Evolutionary conservation across 92 coral and sea anemone species (phyloP).

Genomic region (Porites cylindrica): DNA sequence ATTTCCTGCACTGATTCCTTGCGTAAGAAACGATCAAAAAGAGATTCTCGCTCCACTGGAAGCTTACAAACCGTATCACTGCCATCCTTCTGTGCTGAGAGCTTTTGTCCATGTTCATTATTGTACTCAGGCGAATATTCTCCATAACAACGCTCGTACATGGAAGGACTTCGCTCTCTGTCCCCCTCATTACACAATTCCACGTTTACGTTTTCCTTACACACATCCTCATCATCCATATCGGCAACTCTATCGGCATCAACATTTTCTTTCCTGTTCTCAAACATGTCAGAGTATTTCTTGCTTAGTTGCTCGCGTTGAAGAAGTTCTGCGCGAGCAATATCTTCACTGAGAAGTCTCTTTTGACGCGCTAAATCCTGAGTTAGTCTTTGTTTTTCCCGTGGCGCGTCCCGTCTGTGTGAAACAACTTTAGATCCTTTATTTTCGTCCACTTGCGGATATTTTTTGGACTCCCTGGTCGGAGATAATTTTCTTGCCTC

Average conservation of each 20-base stretch:
- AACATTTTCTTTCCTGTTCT: constrained; percentile 27
- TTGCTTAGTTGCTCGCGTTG: constrained; percentile 85
- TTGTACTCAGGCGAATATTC: constrained; percentile 59
- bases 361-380: constrained; percentile 98
- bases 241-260: constrained; percentile 16
- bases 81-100: constrained; percentile 41
- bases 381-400: constrained; percentile 97
- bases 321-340: constrained; percentile 91
- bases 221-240: background rate
- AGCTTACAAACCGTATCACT: constrained; percentile 50
- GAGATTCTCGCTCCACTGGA: constrained; percentile 62
- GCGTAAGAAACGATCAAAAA: constrained; percentile 76
- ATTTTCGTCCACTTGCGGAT: constrained; percentile 42
- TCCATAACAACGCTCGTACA: constrained; percentile 90
- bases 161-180: constrained; percentile 58
- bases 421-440: constrained; percentile 59
- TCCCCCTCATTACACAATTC: constrained; percentile 25
- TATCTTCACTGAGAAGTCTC: constrained; percentile 91
- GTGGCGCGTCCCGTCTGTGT: constrained; percentile 93
- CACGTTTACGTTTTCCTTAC: constrained; percentile 14
- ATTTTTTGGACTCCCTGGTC: constrained; percentile 41
- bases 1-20: constrained; percentile 68
- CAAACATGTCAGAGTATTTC: constrained; percentile 55
- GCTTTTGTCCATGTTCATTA: constrained; percentile 48
- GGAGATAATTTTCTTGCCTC: constrained; percentile 48